Evolutionary conservation across 1,140 invertebrate species (phyloP).

Genomic region (Drosophila serrata): DNA sequence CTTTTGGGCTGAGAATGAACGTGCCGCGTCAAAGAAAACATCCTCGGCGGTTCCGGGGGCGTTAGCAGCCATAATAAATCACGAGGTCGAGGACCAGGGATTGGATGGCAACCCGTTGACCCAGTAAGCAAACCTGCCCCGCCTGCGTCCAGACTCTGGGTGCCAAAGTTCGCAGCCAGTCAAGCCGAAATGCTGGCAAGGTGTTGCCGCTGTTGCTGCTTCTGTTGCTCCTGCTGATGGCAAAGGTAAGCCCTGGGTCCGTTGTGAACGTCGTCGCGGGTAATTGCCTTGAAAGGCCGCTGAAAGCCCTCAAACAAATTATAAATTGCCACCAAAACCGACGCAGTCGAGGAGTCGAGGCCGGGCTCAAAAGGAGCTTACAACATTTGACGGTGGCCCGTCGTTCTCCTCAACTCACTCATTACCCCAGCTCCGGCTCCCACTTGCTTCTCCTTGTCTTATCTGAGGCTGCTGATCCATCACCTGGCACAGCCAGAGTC

Average conservation of each 20-base stretch:
- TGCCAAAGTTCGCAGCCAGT: slow-evolving; percentile 61
- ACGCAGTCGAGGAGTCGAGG: slow-evolving; percentile 2
- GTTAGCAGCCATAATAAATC: slow-evolving; percentile 58
- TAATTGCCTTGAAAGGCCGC: slow-evolving; percentile 77
- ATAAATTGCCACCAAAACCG: slow-evolving; percentile 62
- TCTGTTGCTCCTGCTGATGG: not conserved
- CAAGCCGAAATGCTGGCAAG: slow-evolving; percentile 54
- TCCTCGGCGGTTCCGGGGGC: slow-evolving; percentile 29
- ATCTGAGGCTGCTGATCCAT: slow-evolving; percentile 73
- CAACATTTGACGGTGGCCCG: slow-evolving; percentile 36
- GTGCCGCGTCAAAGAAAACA: slow-evolving; percentile 69
- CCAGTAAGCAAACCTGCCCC: slow-evolving; percentile 58
- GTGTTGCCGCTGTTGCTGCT: slow-evolving; percentile 12
- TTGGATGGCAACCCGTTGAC: slow-evolving; percentile 51
- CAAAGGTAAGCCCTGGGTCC: slow-evolving; percentile 47
- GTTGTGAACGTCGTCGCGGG: slow-evolving; percentile 23
- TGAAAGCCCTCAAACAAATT: slow-evolving; percentile 78
- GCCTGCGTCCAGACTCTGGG: slow-evolving; percentile 3
- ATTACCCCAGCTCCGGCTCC: slow-evolving; percentile 52
- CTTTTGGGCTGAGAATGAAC: slow-evolving; percentile 39
- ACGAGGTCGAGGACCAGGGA: slow-evolving; percentile 14
- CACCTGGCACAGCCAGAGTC: slow-evolving; percentile 39
- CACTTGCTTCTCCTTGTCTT: slow-evolving; percentile 50
- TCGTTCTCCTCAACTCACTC: slow-evolving; percentile 52
- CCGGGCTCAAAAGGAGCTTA: slow-evolving; percentile 68